Evolutionary conservation across 1,140 invertebrate genomes (phyloP).

Genomic region (Dendrolimus punctatus): DNA sequence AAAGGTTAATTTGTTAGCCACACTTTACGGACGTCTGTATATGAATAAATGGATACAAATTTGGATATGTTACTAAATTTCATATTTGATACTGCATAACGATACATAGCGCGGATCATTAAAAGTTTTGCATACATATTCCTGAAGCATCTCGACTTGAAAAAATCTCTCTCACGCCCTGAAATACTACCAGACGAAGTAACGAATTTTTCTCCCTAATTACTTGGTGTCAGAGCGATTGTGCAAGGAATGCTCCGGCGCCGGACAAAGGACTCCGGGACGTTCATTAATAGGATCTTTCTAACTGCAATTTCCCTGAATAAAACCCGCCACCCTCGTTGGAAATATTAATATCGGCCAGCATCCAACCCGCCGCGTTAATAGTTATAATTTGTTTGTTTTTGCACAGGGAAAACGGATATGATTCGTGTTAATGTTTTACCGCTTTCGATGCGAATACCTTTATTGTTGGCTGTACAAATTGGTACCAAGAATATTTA

Average conservation of each 20-base stretch:
- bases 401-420: slow-evolving; percentile 9
- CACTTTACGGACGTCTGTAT: too few species aligned
- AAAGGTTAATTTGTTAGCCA: too few species aligned
- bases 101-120: slow-evolving; percentile 1
- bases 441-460: not conserved
- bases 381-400: slow-evolving; percentile 52
- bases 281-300: slow-evolving; percentile 71
- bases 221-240: slow-evolving; percentile 67
- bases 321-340: slow-evolving; percentile 45
- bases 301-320: slow-evolving; percentile 65
- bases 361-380: slow-evolving; percentile 38
- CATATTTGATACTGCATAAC: not conserved
- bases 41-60: too few species aligned
- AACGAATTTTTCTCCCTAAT: slow-evolving; percentile 69
- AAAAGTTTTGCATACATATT: slow-evolving; percentile 26
- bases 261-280: slow-evolving; percentile 57
- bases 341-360: slow-evolving; percentile 63
- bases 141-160: slow-evolving; percentile 42
- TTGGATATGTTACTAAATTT: too few species aligned
- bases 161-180: too few species aligned
- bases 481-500: too few species aligned
- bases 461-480: too few species aligned
- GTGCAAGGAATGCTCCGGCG: slow-evolving; percentile 57
- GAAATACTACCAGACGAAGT: slow-evolving; percentile 15
- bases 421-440: slow-evolving; percentile 12